These are phyloP conservation scores for Pantala flavescens DNA, from an alignment of 1,140 invertebrate species.

Conservation along the genomic window DNA sequence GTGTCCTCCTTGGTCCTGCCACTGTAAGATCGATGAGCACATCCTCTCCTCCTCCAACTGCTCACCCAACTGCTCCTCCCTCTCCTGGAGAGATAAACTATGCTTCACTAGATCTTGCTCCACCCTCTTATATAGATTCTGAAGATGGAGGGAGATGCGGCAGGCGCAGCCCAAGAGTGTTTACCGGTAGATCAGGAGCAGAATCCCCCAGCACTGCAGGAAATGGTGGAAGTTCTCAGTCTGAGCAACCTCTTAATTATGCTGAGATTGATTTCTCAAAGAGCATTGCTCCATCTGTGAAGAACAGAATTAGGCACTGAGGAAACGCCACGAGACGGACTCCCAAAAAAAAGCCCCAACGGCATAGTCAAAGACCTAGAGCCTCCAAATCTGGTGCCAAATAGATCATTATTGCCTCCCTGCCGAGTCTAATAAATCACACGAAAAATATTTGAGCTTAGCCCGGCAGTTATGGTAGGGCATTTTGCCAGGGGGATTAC, in stretches of 20 bases:
- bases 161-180: slow-evolving; percentile 19
- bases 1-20: neutral
- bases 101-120: slow-evolving; percentile 52
- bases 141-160: slow-evolving; percentile 20
- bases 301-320: neutral
- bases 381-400: too few species aligned
- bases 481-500: neutral
- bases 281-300: slow-evolving; percentile 26
- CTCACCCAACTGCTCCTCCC: neutral
- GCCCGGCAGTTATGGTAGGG: too few species aligned
- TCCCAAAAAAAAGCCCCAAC: too few species aligned
- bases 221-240: slow-evolving; percentile 31
- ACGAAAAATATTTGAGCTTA: too few species aligned
- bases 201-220: slow-evolving; percentile 26
- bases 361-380: too few species aligned
- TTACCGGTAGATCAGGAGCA: slow-evolving; percentile 26
- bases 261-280: slow-evolving; percentile 62
- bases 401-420: too few species aligned
- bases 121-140: slow-evolving; percentile 21
- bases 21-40: neutral
- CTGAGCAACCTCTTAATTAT: slow-evolving; percentile 45
- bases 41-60: neutral
- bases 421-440: too few species aligned
- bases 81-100: slow-evolving; percentile 41
- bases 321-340: neutral